These are phyloP conservation scores for Eueides isabella DNA, from an alignment of 1,140 invertebrate genomes.

Conservation along the genomic window DNA sequence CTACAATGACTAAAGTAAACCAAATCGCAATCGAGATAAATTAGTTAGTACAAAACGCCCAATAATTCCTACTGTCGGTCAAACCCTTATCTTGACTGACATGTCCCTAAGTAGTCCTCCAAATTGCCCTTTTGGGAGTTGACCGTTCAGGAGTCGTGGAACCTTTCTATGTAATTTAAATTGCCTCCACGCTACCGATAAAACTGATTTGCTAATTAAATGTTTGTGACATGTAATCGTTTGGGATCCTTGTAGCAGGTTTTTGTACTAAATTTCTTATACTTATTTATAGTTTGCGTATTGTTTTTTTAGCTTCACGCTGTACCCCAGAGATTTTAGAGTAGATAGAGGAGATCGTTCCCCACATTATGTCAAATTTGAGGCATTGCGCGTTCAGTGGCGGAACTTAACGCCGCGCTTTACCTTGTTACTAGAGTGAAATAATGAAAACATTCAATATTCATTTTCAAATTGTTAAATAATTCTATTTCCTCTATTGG, in stretches of 20 bases:
- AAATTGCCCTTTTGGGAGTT: constrained; percentile 52
- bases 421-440: too few relatives aligned
- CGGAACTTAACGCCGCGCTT: too few relatives aligned
- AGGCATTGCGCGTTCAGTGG: too few relatives aligned
- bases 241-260: not conserved
- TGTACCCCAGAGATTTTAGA: too few relatives aligned
- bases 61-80: constrained; percentile 44
- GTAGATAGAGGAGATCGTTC: too few relatives aligned
- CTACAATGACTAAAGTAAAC: not conserved
- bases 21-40: constrained; percentile 27
- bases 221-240: constrained; percentile 9
- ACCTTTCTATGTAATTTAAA: constrained; percentile 36
- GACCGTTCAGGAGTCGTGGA: constrained; percentile 32
- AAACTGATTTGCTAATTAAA: constrained; percentile 24
- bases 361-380: too few relatives aligned
- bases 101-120: constrained; percentile 51
- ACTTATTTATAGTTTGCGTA: too few relatives aligned
- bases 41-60: constrained; percentile 41
- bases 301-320: not conserved
- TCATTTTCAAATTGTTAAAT: too few relatives aligned
- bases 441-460: too few relatives aligned
- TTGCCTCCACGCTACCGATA: constrained; percentile 26
- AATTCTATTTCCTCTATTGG: too few relatives aligned
- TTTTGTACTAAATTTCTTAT: not conserved
- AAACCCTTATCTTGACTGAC: constrained; percentile 50